Percentiles rank a stretch among this genome's conserved stretches.
These are phyloP conservation scores for Orthosia cruda DNA, from an alignment of 2,888 invertebrate species.

Conservation along the genomic window DNA sequence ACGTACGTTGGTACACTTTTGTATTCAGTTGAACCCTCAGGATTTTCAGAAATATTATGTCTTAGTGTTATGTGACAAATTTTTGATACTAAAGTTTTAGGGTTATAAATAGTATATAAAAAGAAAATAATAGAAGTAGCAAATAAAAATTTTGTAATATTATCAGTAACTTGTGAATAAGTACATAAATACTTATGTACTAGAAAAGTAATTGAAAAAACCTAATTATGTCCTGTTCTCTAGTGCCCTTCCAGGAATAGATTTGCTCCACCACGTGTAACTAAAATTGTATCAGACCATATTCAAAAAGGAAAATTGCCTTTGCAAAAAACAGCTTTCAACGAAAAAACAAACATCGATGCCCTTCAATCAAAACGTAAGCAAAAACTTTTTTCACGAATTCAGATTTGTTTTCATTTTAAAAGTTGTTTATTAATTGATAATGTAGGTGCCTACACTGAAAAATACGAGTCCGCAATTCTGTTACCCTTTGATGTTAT, in stretches of 20 bases:
- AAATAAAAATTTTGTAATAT: not conserved
- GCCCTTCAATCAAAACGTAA: slow-evolving; percentile 5
- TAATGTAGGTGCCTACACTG: not conserved
- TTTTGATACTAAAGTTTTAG: not conserved
- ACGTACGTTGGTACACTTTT: slow-evolving; percentile 59
- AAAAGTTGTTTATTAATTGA: not conserved
- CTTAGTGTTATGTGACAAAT: not conserved
- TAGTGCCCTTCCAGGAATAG: not conserved
- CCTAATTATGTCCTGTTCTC: not conserved
- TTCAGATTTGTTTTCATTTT: not conserved
- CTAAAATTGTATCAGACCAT: not conserved
- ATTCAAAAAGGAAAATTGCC: not conserved
- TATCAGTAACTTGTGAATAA: too few species aligned
- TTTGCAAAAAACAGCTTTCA: not conserved
- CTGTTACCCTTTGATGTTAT: slow-evolving; percentile 1
- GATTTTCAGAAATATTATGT: not conserved
- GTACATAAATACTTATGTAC: not conserved
- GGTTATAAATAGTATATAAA: too few species aligned
- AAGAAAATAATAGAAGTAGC: not conserved
- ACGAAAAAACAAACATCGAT: not conserved
- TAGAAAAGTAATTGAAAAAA: not conserved
- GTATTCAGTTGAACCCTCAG: not conserved
- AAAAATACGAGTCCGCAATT: not conserved
- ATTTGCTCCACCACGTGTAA: not conserved
- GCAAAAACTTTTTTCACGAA: not conserved